Conservation (phyloP, 1,140 invertebrate species). For the Cydia pomonella region DNA sequence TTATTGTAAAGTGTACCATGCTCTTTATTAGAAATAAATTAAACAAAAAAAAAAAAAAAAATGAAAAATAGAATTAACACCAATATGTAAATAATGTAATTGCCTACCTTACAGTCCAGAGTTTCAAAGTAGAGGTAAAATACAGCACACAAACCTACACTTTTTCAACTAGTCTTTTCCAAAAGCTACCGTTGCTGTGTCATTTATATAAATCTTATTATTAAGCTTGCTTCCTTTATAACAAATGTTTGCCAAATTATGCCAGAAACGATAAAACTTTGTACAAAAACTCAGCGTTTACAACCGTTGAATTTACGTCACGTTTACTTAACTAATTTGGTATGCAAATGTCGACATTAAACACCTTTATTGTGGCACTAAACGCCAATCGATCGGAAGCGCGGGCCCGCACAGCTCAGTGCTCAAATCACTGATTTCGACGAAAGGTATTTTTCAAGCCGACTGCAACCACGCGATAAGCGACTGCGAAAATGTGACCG, state of each 20-base stretch:
- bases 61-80: too few relatives aligned
- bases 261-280: conserved; percentile 21
- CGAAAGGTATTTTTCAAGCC: conserved; percentile 75
- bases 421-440: conserved; percentile 61
- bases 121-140: too few relatives aligned
- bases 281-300: conserved; percentile 33
- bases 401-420: conserved; percentile 52
- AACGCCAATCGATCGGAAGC: conserved; percentile 76
- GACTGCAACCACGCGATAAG: conserved; percentile 76
- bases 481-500: conserved; percentile 71
- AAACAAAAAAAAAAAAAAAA: too few relatives aligned
- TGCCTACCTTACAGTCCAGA: too few relatives aligned
- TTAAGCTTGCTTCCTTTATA: background rate
- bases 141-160: too few relatives aligned
- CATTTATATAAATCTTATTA: background rate
- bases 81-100: too few relatives aligned
- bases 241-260: conserved; percentile 27
- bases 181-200: too few relatives aligned
- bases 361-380: conserved; percentile 68
- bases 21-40: too few relatives aligned
- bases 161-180: too few relatives aligned
- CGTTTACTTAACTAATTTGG: conserved; percentile 42
- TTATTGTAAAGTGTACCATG: too few relatives aligned
- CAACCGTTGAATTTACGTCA: conserved; percentile 37
- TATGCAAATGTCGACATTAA: conserved; percentile 62